Evolutionary conservation across 1,140 invertebrate genomes (phyloP), one percentile per base, ranked within the genome.

Genomic region (Drosophila funebris): DNA sequence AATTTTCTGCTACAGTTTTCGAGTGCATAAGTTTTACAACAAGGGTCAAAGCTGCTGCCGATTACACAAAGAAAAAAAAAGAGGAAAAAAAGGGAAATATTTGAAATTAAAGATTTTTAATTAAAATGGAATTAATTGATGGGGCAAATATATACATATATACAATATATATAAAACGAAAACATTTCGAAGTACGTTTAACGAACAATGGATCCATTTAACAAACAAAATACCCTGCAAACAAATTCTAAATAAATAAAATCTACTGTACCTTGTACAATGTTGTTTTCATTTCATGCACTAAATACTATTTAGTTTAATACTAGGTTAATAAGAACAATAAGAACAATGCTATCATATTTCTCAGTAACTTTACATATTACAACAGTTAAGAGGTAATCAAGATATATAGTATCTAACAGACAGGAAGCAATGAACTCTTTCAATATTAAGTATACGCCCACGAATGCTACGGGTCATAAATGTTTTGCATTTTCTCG

Each of bases 1-100:
- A 75, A 87, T 78, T 87, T 87, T 31, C n/a, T 56, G 46, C 77
- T 66, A 87, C 77, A 67, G 61, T 70, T 77, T 87, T 33, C 41
- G 24, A 31, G 62, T 33, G 29, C 50, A 33, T 36, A 54, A 62
- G 61, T 63, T 68, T 81, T 56, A 33, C 11, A 36, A 9, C 44
- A 16, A 73, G 54, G 73, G 61, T 80, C 39, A 70, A 31, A 69
- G 37, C 48, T 66, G 41, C 24, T 61, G 56, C 9, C 13, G 14
- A 16, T 33, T 1, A 1, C 3, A 9, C 31, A n/a, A 33, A 11
- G 3, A 33, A 33, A 33, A 11, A 24, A 46, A n/a, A n/a, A n/a
- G n/a, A n/a, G n/a, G n/a, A n/a, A n/a, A n/a, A n/a, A n/a, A n/a
- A n/a, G n/a, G 2, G 8, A 29, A 62, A 27, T 37, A 39, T 18